Conservation (phyloP, 2,797 vertebrate species). For the Lacerta bilineata region DNA sequence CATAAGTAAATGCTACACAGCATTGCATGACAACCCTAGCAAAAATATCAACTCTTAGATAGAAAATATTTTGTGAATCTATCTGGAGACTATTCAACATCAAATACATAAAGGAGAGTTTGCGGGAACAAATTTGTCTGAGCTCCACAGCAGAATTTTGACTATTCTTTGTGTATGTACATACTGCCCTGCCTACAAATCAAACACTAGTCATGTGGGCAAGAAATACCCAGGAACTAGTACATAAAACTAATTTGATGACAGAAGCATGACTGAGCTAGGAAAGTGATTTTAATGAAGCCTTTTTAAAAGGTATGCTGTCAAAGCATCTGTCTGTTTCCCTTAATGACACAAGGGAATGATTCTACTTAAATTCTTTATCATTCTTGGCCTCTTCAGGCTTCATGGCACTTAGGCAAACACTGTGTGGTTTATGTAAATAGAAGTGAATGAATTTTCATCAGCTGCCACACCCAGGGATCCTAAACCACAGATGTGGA, state of each 20-base stretch:
- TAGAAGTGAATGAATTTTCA: slow-evolving; percentile 72
- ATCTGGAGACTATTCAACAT: neutral
- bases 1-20: neutral
- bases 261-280: slow-evolving; percentile 20
- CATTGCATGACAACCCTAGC: neutral
- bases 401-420: slow-evolving; percentile 72
- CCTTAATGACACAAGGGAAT: slow-evolving; percentile 46
- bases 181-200: slow-evolving; percentile 16
- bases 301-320: slow-evolving; percentile 44
- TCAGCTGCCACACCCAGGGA: slow-evolving; percentile 67
- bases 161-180: slow-evolving; percentile 12
- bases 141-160: neutral
- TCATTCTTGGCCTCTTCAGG: slow-evolving; percentile 52
- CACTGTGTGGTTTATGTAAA: slow-evolving; percentile 74
- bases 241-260: slow-evolving; percentile 40
- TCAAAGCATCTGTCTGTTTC: slow-evolving; percentile 56
- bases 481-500: slow-evolving; percentile 66
- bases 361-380: slow-evolving; percentile 58
- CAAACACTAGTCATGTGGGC: neutral
- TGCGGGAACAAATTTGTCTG: neutral
- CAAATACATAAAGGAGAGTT: neutral
- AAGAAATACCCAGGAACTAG: neutral
- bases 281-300: slow-evolving; percentile 44
- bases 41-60: neutral
- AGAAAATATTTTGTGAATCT: neutral